Conservation (phyloP, 1,140 invertebrate genomes). For the Epicauta chinensis region DNA sequence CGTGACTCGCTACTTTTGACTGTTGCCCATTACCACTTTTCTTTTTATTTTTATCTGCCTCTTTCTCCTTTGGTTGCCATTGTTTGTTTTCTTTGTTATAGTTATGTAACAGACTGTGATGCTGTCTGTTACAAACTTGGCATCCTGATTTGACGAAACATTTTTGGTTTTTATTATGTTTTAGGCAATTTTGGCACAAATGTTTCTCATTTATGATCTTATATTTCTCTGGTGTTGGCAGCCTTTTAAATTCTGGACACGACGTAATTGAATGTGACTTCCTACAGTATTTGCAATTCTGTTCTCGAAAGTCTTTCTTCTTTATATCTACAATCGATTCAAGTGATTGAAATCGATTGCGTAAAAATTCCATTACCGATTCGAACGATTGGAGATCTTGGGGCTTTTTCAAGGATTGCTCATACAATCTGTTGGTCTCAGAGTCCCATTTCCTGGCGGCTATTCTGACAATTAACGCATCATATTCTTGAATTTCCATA, state of each 20-base stretch:
- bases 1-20: no score
- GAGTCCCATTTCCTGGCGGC: neutral
- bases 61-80: no score
- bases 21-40: no score
- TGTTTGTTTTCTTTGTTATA: no score
- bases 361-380: neutral
- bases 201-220: neutral
- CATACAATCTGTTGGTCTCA: neutral
- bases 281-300: neutral
- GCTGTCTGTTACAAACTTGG: neutral
- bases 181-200: neutral
- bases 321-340: neutral
- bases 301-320: no score
- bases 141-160: neutral
- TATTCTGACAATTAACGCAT: neutral
- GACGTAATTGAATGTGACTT: neutral
- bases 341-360: neutral
- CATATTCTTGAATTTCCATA: neutral
- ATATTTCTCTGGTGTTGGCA: neutral
- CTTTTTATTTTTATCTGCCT: no score
- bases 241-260: neutral
- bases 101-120: neutral
- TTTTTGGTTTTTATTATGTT: neutral
- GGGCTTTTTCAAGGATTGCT: neutral
- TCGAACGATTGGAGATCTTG: neutral